Evolutionary conservation across 2,113 vertebrate species (phyloP), one percentile per base, ranked within the genome.

Genomic region (Cathartes aura): DNA sequence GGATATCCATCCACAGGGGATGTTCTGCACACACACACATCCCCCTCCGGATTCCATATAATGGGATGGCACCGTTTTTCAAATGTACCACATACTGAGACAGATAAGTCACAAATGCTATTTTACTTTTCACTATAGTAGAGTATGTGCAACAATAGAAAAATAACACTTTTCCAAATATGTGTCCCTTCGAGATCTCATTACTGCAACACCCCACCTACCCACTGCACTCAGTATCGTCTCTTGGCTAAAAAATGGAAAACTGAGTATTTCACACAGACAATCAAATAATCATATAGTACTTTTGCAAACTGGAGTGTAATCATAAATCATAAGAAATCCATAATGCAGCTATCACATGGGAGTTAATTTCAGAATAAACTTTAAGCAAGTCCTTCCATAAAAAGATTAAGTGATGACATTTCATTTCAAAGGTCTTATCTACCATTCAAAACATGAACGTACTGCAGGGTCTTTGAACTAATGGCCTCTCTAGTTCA

Each of bases 401-500:
- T 75, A 67, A 90, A 94, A 86, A 78, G n/a, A 62, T 83, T 43
- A 89, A 88, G 29, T 59, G 45, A 75, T 63, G 32, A 27, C 32
- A 75, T 81, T 96, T 91, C 19, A 38, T 94, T 93, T 91, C 66
- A 93, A 87, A 96, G 38, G 24, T 75, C 63, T 81, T 94, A 83
- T 81, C 76, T 95, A 18, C 32, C 29, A 83, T 90, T 87, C 47
- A 75, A 93, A 97, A 48, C 22, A 84, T 30, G 45, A 52, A 80
- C 7, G 62, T 74, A 58, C 53, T 90, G 59, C 48, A 90, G 34
- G 3, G 1, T 83, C 4, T 89, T 91, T 83, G 30, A 94, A 93
- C 32, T 90, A 93, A 86, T 23, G 43, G 48, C 32, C 56, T 88
- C 52, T 93, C 67, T 79, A 59, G 26, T 79, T 32, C 47, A 89